phyloP scores from a whole-genome alignment of 2,113 vertebrate species.

The Paracanthobrama guichenoti region DNA sequence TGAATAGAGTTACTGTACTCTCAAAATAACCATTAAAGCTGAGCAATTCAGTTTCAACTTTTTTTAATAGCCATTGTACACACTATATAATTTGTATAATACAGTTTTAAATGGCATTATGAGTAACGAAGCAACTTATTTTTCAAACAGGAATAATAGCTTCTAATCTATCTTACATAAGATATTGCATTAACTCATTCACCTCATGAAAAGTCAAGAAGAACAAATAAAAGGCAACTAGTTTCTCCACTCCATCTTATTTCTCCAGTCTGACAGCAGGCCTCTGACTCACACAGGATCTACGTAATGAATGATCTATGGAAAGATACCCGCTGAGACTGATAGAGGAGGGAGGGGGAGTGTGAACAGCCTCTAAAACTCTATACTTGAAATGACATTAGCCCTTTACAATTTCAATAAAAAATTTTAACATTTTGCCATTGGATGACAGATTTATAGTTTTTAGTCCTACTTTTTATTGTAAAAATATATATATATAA shows the following conservation, averaged over 20 bases:
- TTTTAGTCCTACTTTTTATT: neutral
- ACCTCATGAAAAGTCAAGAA: neutral
- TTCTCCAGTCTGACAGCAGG: neutral
- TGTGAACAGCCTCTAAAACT: conserved; percentile 17
- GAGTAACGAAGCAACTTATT: neutral
- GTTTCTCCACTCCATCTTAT: neutral
- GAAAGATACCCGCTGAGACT: conserved; percentile 5
- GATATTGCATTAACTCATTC: neutral
- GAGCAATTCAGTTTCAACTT: neutral
- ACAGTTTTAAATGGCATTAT: neutral
- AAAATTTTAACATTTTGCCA: neutral
- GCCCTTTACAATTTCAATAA: neutral
- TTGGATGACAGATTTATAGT: neutral
- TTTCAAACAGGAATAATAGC: neutral
- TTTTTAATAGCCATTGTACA: neutral
- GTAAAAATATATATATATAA: neutral
- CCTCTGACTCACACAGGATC: conserved; percentile 12
- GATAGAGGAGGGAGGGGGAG: conserved; percentile 13
- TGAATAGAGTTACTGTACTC: neutral
- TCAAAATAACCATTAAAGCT: conserved; percentile 12
- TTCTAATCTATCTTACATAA: neutral
- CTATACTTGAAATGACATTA: neutral
- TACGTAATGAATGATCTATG: conserved; percentile 14
- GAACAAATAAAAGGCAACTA: neutral
- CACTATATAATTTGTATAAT: neutral